phyloP scores from a whole-genome alignment of 2,888 invertebrate genomes.

The Andrena bicolor region DNA sequence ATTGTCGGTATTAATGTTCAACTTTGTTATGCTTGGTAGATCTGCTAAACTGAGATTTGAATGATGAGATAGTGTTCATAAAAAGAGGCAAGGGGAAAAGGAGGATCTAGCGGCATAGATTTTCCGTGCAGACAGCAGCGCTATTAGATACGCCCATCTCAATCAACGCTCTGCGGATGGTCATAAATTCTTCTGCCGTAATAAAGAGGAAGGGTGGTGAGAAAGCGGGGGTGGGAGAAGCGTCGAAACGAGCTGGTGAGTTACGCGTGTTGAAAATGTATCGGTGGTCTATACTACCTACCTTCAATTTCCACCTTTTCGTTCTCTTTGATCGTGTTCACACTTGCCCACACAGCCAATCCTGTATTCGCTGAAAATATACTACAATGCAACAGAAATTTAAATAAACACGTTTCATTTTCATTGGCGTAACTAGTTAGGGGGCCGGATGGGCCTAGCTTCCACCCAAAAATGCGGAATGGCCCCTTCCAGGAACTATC shows the following conservation, averaged over 20 bases:
- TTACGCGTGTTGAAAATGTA: constrained; percentile 60
- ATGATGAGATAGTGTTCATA: constrained; percentile 14
- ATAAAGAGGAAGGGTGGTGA: constrained; percentile 68
- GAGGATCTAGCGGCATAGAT: constrained; percentile 71
- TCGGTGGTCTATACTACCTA: constrained; percentile 39
- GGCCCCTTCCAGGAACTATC: too few relatives aligned
- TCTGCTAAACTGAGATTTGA: too few relatives aligned
- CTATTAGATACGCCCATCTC: constrained; percentile 81
- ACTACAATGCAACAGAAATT: too few relatives aligned
- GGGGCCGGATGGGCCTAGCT: too few relatives aligned
- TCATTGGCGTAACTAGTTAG: neutral
- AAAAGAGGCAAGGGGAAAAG: constrained; percentile 34
- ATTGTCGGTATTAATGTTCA: too few relatives aligned
- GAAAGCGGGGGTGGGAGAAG: constrained; percentile 36
- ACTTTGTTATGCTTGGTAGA: too few relatives aligned
- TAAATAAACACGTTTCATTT: neutral
- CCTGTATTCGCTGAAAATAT: too few relatives aligned
- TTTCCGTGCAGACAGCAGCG: constrained; percentile 74
- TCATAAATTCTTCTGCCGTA: constrained; percentile 78
- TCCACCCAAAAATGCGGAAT: too few relatives aligned
- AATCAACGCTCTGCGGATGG: constrained; percentile 78
- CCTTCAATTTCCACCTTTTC: constrained; percentile 27
- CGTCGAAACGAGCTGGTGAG: constrained; percentile 32
- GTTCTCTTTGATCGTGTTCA: neutral
- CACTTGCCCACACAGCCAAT: neutral